phyloP scores from a whole-genome alignment of 2,113 vertebrate genomes.

The Oceanites oceanicus region DNA sequence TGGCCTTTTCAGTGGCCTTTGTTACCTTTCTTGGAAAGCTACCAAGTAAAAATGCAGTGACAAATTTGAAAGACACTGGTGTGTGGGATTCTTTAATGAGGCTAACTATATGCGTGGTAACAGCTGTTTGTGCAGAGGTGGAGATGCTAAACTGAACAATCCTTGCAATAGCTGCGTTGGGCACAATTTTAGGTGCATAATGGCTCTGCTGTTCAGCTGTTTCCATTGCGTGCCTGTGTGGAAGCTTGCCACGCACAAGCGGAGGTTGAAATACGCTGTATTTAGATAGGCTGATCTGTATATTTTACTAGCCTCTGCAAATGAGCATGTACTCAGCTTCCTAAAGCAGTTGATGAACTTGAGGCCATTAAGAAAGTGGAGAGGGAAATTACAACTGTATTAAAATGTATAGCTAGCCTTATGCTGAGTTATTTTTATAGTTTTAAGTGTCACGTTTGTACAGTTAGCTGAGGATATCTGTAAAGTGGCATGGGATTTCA shows the following conservation, averaged over 20 bases:
- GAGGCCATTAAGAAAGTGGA: neutral
- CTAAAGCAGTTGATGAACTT: neutral
- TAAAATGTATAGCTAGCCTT: neutral
- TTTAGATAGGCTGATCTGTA: neutral
- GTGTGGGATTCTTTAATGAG: neutral
- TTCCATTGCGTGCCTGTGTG: neutral
- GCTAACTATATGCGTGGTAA: accelerated
- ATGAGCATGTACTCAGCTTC: neutral
- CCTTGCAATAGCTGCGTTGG: neutral
- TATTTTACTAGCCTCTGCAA: neutral
- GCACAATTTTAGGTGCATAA: neutral
- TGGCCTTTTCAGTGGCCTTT: neutral
- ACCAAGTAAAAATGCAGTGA: neutral
- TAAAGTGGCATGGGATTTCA: neutral
- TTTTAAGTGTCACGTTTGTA: neutral
- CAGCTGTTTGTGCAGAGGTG: neutral
- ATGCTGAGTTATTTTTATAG: neutral
- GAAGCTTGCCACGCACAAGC: accelerated
- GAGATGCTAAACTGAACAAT: neutral
- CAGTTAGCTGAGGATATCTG: neutral
- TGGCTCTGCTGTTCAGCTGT: neutral
- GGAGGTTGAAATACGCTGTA: neutral
- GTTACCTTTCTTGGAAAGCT: neutral
- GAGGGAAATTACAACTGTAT: neutral
- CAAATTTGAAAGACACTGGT: neutral